These are phyloP conservation scores for Beris chalybata DNA, from an alignment of 2,888 invertebrate species.

Conservation along the genomic window DNA sequence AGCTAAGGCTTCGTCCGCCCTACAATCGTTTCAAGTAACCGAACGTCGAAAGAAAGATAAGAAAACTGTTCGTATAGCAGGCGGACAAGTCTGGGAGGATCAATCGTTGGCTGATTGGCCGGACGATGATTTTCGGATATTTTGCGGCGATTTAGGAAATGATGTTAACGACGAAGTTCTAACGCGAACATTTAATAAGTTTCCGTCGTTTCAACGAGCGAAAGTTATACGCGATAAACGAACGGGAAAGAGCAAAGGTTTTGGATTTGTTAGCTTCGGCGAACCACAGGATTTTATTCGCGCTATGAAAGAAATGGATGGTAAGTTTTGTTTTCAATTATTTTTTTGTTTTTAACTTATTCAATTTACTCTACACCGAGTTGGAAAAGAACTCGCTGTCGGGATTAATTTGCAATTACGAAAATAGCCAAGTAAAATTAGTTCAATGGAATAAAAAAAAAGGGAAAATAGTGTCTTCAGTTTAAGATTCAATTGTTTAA, in stretches of 20 bases:
- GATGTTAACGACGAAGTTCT: slow-evolving; percentile 98
- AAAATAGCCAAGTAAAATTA: no score
- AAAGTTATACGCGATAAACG: slow-evolving; percentile 95
- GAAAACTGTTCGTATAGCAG: slow-evolving; percentile 81
- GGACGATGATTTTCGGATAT: slow-evolving; percentile 97
- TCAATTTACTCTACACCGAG: no score
- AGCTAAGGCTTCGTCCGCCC: slow-evolving; percentile 62
- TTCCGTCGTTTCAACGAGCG: slow-evolving; percentile 89
- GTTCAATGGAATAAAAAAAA: no score
- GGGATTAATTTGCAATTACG: no score
- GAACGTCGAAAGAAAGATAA: slow-evolving; percentile 57
- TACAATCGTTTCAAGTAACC: slow-evolving; percentile 62
- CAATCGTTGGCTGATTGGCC: slow-evolving; percentile 92
- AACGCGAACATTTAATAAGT: slow-evolving; percentile 93
- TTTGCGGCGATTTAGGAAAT: slow-evolving; percentile 99
- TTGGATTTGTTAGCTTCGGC: slow-evolving; percentile 97
- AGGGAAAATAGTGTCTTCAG: no score
- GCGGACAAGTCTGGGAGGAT: slow-evolving; percentile 97
- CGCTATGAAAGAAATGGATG: slow-evolving; percentile 99
- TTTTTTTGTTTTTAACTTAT: neutral
- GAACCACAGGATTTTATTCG: slow-evolving; percentile 96
- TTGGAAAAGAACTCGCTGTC: no score
- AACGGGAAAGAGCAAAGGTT: slow-evolving; percentile 98
- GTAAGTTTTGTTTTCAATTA: slow-evolving; percentile 59
- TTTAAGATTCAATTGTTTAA: no score